Base-by-base conservation (phyloP, 2,888 invertebrate genomes). In the Drosophila leonis region DNA sequence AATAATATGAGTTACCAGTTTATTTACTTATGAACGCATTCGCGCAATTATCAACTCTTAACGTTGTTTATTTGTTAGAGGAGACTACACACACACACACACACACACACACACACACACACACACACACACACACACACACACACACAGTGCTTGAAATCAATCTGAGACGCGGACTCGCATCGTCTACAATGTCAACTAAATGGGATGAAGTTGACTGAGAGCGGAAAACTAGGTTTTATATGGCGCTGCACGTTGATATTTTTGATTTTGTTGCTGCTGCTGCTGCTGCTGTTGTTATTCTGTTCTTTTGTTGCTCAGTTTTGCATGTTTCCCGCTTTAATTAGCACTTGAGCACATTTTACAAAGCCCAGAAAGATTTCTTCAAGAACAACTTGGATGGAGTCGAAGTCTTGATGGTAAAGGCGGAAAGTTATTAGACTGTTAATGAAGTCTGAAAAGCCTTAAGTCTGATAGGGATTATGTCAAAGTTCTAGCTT, bases 261-360 rank as follows among this genome's bases (percentile, higher is more conserved):
- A 35, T 46, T 57, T 56, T 59, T 54, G 7, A 41, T 8, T 18
- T 57, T 48, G 18, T 27, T 51, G 12, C 15, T 49, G 10, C 35
- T 51, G 12, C 12, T 49, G 10, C 35, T 44, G 39, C 10, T 48
- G 10, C n/a, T 15, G n/a, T n/a, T 48, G n/a, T n/a, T n/a, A n/a
- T n/a, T n/a, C n/a, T n/a, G n/a, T 29, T 29, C 48, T 29, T 48
- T 61, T 46, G 51, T 63, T 48, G 46, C 44, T 35, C 56, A 44
- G 46, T 44, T 62, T 78, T 65, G 71, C 81, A 80, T 80, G 73
- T 77, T 55, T 65, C 5, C 35, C 52, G 49, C 66, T 68, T 54
- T 70, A 72, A 83, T 80, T 80, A 81, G 42, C 69, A 81, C 81
- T 20, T 35, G 48, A 48, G n/a, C 48, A 48, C 48, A 29, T 12